Conservation (phyloP, 1,140 invertebrate genomes). For the Pentalonia nigronervosa region DNA sequence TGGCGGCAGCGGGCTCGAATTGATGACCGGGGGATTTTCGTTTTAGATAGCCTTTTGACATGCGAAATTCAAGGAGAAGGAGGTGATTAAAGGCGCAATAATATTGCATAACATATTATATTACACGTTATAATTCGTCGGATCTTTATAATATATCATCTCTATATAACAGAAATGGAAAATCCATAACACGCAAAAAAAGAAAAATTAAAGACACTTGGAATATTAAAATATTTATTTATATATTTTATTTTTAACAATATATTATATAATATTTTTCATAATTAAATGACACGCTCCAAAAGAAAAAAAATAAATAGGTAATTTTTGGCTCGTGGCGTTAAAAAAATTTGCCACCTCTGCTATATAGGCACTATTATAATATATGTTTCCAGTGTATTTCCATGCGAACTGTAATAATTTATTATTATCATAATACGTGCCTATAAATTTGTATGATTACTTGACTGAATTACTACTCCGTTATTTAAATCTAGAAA, state of each 20-base stretch:
- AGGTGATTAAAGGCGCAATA: background rate
- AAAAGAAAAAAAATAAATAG: too few species aligned
- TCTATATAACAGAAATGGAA: too few species aligned
- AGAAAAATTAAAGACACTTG: too few species aligned
- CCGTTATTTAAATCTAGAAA: background rate
- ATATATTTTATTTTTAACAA: too few species aligned
- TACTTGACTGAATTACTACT: background rate
- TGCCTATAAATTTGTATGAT: background rate
- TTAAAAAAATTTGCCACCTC: too few species aligned
- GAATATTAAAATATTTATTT: too few species aligned
- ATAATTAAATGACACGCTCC: too few species aligned
- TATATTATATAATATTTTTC: too few species aligned
- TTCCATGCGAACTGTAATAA: background rate
- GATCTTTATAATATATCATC: conserved; percentile 23
- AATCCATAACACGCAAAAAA: too few species aligned
- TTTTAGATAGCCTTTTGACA: background rate
- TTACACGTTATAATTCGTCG: background rate
- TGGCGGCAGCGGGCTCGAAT: background rate
- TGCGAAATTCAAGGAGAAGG: background rate
- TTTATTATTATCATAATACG: too few species aligned
- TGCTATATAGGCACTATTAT: too few species aligned
- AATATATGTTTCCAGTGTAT: background rate
- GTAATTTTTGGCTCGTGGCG: too few species aligned
- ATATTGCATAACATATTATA: background rate
- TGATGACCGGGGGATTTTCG: background rate